Evolutionary conservation across 1,140 invertebrate species (phyloP).

Genomic region (Bombus terrestris): DNA sequence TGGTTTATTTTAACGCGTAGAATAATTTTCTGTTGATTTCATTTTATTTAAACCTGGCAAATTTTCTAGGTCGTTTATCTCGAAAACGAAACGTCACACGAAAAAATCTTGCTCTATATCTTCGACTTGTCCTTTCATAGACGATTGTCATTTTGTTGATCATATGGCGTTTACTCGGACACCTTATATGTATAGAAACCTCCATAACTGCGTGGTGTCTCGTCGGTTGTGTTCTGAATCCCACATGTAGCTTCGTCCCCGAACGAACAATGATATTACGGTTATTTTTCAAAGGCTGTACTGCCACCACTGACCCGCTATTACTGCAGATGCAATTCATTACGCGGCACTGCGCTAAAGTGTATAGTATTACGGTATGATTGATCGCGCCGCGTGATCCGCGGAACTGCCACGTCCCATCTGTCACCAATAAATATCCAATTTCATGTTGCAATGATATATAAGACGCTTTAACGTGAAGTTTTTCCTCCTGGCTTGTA

Average conservation of each 20-base stretch:
- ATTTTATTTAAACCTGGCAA: too few species aligned
- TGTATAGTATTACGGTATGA: slow-evolving; percentile 79
- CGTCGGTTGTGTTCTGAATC: slow-evolving; percentile 1
- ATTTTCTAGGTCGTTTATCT: background rate
- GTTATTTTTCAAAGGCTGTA: slow-evolving; percentile 75
- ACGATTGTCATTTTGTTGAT: background rate
- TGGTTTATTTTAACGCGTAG: too few species aligned
- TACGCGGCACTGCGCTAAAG: slow-evolving; percentile 69
- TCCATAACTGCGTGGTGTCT: background rate
- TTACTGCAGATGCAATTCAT: slow-evolving; percentile 77
- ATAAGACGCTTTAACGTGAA: slow-evolving; percentile 81
- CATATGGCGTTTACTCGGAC: background rate
- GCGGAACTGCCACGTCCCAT: slow-evolving; percentile 78
- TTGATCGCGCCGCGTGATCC: slow-evolving; percentile 79
- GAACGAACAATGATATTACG: slow-evolving; percentile 74
- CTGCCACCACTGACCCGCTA: slow-evolving; percentile 70
- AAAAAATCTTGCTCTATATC: background rate
- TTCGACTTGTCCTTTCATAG: background rate
- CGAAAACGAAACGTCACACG: background rate
- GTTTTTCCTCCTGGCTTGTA: slow-evolving; percentile 75
- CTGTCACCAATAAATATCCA: slow-evolving; percentile 83
- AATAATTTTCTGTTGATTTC: too few species aligned
- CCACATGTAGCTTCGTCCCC: slow-evolving; percentile 5
- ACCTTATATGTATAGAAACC: background rate
- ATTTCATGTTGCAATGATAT: slow-evolving; percentile 82